These are phyloP conservation scores for Sylvia atricapilla DNA, from an alignment of 2,113 vertebrate species.

Conservation along the genomic window DNA sequence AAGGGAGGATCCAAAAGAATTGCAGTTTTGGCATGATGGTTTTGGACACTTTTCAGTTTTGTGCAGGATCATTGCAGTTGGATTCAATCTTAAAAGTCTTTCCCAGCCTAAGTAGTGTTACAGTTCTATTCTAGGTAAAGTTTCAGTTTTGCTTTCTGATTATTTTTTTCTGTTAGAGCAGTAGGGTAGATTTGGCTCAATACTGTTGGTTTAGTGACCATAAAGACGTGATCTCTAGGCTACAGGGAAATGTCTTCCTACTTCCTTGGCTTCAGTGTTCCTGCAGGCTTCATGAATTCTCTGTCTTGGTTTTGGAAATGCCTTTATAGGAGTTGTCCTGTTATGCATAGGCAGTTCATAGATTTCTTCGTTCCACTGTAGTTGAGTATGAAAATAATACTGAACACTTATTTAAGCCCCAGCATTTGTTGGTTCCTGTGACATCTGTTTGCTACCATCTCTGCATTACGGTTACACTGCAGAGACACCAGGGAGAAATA, in stretches of 20 bases:
- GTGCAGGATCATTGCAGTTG: neutral
- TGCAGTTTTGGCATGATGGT: neutral
- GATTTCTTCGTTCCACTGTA: neutral
- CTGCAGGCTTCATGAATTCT: neutral
- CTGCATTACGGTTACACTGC: conserved; percentile 20
- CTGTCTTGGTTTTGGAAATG: neutral
- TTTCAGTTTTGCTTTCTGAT: neutral
- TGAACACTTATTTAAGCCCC: neutral
- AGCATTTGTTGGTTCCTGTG: neutral
- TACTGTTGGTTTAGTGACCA: neutral
- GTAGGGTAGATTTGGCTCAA: neutral
- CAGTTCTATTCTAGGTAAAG: neutral
- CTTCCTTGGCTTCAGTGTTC: neutral
- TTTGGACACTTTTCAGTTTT: neutral
- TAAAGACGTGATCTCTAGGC: neutral
- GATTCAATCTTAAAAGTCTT: neutral
- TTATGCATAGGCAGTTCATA: neutral
- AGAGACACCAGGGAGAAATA: conserved; percentile 28
- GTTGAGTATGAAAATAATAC: neutral
- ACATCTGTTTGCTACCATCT: conserved; percentile 1
- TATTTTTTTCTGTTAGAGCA: neutral
- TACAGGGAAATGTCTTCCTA: neutral
- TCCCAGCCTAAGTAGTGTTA: neutral
- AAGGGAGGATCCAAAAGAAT: neutral
- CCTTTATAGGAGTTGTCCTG: neutral